A percentile compares a stretch with the other conserved stretches of the same genome.
These are phyloP conservation scores for Campaea margaritaria DNA, from an alignment of 2,888 invertebrate genomes.

Conservation along the genomic window DNA sequence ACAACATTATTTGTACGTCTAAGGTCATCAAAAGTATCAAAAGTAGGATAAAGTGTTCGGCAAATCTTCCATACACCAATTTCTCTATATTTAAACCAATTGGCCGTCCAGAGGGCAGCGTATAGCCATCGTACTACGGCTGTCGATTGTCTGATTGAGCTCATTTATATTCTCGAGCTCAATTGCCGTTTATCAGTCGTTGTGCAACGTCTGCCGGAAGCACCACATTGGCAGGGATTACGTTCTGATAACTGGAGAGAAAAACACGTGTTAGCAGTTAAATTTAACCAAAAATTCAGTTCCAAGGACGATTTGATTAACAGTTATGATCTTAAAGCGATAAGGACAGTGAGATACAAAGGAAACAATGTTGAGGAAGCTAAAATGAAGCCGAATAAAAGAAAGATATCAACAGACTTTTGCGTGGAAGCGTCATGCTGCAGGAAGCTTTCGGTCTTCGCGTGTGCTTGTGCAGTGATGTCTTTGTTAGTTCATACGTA, in stretches of 20 bases:
- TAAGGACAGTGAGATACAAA: background rate
- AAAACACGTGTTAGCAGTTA: slow-evolving; percentile 36
- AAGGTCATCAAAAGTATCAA: no score
- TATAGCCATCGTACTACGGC: slow-evolving; percentile 38
- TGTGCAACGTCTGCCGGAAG: slow-evolving; percentile 80
- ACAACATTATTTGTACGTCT: no score
- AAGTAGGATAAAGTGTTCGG: background rate
- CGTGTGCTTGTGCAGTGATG: slow-evolving; percentile 67
- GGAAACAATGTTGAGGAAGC: slow-evolving; percentile 16
- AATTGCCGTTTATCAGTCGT: slow-evolving; percentile 76
- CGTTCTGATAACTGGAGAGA: slow-evolving; percentile 62
- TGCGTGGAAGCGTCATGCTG: slow-evolving; percentile 55
- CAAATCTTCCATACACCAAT: slow-evolving; percentile 3
- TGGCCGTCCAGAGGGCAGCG: slow-evolving; percentile 14
- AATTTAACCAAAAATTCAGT: slow-evolving; percentile 19
- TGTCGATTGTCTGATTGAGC: slow-evolving; percentile 76
- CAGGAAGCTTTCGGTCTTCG: slow-evolving; percentile 67
- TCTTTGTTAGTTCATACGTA: slow-evolving; percentile 73
- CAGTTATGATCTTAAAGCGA: background rate
- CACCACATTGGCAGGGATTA: slow-evolving; percentile 72
- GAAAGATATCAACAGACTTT: slow-evolving; percentile 47
- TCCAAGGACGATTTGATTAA: background rate
- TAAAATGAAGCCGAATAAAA: slow-evolving; percentile 46
- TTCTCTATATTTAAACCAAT: slow-evolving; percentile 5
- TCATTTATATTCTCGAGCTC: slow-evolving; percentile 66